A percentile compares a stretch with the other conserved stretches of the same genome.
Evolutionary conservation across 2,888 invertebrate species (phyloP).

Genomic region (Hydriomena furcata): DNA sequence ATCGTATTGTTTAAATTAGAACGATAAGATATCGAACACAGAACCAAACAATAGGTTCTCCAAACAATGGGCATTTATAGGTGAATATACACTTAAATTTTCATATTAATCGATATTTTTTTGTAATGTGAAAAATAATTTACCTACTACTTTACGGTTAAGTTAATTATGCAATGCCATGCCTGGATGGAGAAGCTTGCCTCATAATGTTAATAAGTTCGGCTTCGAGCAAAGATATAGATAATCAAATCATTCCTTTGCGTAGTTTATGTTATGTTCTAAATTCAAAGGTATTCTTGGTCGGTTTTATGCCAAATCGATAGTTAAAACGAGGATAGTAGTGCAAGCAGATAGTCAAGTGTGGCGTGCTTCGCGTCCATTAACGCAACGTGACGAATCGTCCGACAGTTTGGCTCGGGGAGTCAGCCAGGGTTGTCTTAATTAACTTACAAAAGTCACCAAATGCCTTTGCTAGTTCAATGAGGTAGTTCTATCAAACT

Average conservation of each 20-base stretch:
- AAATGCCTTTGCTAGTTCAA: constrained; percentile 5
- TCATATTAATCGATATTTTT: not conserved
- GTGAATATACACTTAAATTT: not conserved
- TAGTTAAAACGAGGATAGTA: constrained; percentile 55
- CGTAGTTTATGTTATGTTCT: constrained; percentile 20
- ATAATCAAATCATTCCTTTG: constrained; percentile 19
- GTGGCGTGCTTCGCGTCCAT: constrained; percentile 76
- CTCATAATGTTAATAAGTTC: constrained; percentile 8
- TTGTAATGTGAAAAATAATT: too few species aligned
- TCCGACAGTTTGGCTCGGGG: constrained; percentile 54
- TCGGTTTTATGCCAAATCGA: constrained; percentile 51
- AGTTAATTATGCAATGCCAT: not conserved
- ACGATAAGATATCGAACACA: constrained; percentile 6
- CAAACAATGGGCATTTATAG: constrained; percentile 9
- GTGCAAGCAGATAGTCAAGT: constrained; percentile 73
- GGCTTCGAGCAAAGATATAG: constrained; percentile 1
- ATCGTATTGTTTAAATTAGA: constrained; percentile 15
- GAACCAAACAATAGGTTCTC: constrained; percentile 13
- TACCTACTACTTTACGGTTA: not conserved
- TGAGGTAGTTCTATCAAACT: not conserved
- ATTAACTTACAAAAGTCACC: constrained; percentile 31
- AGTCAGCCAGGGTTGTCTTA: constrained; percentile 36
- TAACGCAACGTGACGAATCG: constrained; percentile 82
- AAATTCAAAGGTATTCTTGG: constrained; percentile 21
- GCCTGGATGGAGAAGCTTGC: not conserved